A percentile compares a stretch with the other conserved stretches of the same genome.
phyloP scores from a whole-genome alignment of 2,113 vertebrate genomes.

The Cinclus mexicanus region DNA sequence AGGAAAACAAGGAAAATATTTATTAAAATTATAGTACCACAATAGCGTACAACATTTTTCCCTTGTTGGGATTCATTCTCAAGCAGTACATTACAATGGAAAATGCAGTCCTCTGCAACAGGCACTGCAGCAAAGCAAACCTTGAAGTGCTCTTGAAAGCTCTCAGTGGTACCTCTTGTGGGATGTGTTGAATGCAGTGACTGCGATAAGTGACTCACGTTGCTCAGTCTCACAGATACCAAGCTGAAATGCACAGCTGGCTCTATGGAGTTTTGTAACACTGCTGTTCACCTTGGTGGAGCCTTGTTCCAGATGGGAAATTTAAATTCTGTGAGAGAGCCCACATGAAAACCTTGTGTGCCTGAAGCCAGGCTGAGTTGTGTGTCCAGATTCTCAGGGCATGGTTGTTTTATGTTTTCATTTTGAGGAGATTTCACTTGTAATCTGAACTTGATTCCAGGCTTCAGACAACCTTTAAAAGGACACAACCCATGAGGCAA shows the following conservation, averaged over 20 bases:
- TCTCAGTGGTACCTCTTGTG: background rate
- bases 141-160: constrained; percentile 56
- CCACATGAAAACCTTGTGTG: background rate
- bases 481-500: background rate
- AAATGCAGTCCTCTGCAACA: background rate
- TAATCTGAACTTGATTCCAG: background rate
- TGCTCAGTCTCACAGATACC: background rate
- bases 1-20: background rate
- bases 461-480: background rate
- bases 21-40: background rate
- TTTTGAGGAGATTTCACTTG: background rate
- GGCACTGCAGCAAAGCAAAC: constrained; percentile 37
- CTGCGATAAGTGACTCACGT: background rate
- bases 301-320: background rate
- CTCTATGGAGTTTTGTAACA: background rate
- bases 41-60: background rate
- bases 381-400: background rate
- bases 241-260: background rate
- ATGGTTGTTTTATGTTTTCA: background rate
- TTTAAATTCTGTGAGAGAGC: background rate
- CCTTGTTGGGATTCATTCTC: background rate
- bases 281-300: background rate
- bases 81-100: background rate
- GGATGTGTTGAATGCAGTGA: background rate
- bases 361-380: background rate